Conservation (phyloP, 2,888 invertebrate species). For the Cephus pulcher region DNA sequence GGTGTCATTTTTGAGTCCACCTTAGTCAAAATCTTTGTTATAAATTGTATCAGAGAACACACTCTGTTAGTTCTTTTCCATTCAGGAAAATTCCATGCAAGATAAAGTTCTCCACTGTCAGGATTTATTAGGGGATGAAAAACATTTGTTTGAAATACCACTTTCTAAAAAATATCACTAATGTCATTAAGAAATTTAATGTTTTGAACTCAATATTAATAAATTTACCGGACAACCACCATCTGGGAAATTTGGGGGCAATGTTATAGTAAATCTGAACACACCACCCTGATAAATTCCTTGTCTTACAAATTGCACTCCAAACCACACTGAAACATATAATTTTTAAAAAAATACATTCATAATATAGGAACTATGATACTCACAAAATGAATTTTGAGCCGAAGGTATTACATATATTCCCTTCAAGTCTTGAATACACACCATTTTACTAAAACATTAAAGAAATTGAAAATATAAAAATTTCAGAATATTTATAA, state of each 20-base stretch:
- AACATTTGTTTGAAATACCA: slow-evolving; percentile 85
- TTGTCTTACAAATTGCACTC: slow-evolving; percentile 88
- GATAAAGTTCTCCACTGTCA: slow-evolving; percentile 81
- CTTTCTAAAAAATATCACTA: slow-evolving; percentile 71
- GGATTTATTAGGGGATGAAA: slow-evolving; percentile 89
- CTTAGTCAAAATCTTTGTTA: slow-evolving; percentile 85
- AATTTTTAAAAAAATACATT: slow-evolving; percentile 17
- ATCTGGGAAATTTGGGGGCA: slow-evolving; percentile 91
- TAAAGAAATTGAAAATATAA: neutral
- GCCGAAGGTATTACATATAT: slow-evolving; percentile 94
- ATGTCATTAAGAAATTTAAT: slow-evolving; percentile 1
- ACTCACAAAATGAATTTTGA: slow-evolving; percentile 83
- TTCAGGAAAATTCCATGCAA: slow-evolving; percentile 82
- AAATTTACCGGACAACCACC: slow-evolving; percentile 83
- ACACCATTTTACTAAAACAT: slow-evolving; percentile 81
- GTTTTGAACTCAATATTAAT: slow-evolving; percentile 8
- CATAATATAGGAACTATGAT: slow-evolving; percentile 27
- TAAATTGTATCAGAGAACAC: slow-evolving; percentile 90
- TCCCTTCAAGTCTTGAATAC: slow-evolving; percentile 87
- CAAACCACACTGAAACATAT: slow-evolving; percentile 84
- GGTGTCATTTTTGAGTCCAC: slow-evolving; percentile 78
- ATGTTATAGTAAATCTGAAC: slow-evolving; percentile 87
- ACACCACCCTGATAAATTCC: slow-evolving; percentile 91
- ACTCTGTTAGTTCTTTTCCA: slow-evolving; percentile 82
- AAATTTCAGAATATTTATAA: neutral